phyloP scores from a whole-genome alignment of 92 coral and sea anemone genomes.

The Heliopora coerulea region DNA sequence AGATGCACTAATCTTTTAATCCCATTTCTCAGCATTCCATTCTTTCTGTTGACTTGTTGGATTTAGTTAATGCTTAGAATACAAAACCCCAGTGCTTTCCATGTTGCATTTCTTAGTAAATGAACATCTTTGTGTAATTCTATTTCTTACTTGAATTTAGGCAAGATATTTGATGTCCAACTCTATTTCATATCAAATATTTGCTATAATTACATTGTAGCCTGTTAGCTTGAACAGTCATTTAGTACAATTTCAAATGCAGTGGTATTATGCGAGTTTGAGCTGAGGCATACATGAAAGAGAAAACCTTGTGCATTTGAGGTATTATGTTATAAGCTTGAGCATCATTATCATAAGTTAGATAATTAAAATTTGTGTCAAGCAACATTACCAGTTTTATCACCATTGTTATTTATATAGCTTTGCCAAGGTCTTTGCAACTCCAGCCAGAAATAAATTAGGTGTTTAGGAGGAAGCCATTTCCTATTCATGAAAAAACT shows the following conservation, averaged over 20 bases:
- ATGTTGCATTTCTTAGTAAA: no score
- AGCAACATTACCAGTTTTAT: no score
- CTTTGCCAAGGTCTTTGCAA: neutral
- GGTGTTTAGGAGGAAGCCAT: no score
- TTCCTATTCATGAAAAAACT: slow-evolving; percentile 3
- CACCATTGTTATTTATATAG: neutral
- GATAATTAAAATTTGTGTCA: no score
- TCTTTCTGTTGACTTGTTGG: neutral
- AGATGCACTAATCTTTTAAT: slow-evolving; percentile 31
- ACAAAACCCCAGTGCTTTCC: neutral
- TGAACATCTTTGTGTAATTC: neutral
- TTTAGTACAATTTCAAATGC: no score
- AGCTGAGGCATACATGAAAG: no score
- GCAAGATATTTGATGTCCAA: neutral
- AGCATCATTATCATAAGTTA: no score
- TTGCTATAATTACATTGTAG: neutral
- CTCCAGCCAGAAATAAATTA: no score
- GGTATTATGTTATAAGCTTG: no score
- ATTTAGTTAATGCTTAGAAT: neutral
- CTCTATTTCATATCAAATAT: neutral
- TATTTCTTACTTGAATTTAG: neutral
- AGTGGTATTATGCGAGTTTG: no score
- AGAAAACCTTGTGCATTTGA: no score
- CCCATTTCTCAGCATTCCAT: slow-evolving; percentile 19
- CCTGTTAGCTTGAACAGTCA: neutral